phyloP scores from a whole-genome alignment of 2,797 vertebrate genomes.

The Euphonia xanthogaster region DNA sequence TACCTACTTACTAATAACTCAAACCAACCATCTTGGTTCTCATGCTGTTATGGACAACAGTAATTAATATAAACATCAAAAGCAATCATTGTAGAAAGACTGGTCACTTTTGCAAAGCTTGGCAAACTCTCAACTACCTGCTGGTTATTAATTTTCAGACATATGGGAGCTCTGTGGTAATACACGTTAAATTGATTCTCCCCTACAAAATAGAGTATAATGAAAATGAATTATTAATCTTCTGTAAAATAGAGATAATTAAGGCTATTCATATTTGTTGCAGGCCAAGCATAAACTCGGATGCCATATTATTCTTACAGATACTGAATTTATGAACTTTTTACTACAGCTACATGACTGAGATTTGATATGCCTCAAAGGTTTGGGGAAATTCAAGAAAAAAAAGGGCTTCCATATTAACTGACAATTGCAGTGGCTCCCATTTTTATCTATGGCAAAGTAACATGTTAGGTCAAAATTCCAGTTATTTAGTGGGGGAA shows the following conservation, averaged over 20 bases:
- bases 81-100: constrained; percentile 93
- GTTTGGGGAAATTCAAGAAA: neutral
- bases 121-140: constrained; percentile 97
- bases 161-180: constrained; percentile 98
- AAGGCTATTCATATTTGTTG: constrained; percentile 61
- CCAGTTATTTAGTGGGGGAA: neutral
- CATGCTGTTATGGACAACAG: constrained; percentile 85
- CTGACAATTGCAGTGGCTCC: neutral
- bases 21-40: constrained; percentile 76
- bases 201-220: constrained; percentile 78
- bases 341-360: neutral
- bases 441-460: neutral
- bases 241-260: constrained; percentile 61
- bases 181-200: constrained; percentile 90
- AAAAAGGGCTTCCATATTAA: neutral
- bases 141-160: constrained; percentile 99
- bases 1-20: constrained; percentile 75
- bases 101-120: constrained; percentile 95
- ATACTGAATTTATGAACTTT: constrained; percentile 16
- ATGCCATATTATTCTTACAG: neutral
- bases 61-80: constrained; percentile 99
- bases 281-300: constrained; percentile 20
- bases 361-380: neutral
- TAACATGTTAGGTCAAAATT: neutral
- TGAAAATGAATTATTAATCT: constrained; percentile 76